Conservation (phyloP, 2,797 vertebrate genomes). For the Channa striata region DNA sequence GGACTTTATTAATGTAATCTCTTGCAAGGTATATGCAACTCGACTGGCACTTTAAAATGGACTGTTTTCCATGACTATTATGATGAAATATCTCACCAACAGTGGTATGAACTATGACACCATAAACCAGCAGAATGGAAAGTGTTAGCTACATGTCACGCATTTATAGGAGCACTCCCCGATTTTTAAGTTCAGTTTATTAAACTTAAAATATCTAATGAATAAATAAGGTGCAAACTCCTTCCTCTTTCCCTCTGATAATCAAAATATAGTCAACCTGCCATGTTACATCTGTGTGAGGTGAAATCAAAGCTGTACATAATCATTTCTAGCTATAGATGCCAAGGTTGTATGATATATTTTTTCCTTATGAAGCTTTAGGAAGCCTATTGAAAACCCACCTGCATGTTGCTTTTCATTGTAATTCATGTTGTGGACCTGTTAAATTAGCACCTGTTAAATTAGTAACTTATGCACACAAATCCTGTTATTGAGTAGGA, state of each 20-base stretch:
- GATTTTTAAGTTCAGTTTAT: conserved; percentile 12
- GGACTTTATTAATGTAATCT: neutral
- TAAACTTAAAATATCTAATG: neutral
- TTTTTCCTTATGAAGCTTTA: conserved; percentile 5
- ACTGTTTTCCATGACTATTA: conserved; percentile 31
- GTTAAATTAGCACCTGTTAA: neutral
- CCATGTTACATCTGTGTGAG: no score
- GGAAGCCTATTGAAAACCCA: conserved; percentile 10
- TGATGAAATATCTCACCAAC: conserved; percentile 60
- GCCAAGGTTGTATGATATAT: no score
- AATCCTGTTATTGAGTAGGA: no score
- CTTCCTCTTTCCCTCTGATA: no score
- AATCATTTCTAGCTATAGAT: no score
- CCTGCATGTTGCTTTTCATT: conserved; percentile 1
- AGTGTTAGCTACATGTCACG: conserved; percentile 2
- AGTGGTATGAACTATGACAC: conserved; percentile 12
- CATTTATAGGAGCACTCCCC: conserved; percentile 19
- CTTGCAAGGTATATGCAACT: no score
- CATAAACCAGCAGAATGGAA: conserved; percentile 18
- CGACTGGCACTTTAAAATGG: conserved; percentile 70
- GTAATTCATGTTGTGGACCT: neutral
- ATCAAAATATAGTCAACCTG: no score
- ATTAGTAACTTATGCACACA: neutral
- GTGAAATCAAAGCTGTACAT: no score
- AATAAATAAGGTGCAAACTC: no score